phyloP scores from a whole-genome alignment of 2,888 invertebrate species.

The Campopleginae sp. region DNA sequence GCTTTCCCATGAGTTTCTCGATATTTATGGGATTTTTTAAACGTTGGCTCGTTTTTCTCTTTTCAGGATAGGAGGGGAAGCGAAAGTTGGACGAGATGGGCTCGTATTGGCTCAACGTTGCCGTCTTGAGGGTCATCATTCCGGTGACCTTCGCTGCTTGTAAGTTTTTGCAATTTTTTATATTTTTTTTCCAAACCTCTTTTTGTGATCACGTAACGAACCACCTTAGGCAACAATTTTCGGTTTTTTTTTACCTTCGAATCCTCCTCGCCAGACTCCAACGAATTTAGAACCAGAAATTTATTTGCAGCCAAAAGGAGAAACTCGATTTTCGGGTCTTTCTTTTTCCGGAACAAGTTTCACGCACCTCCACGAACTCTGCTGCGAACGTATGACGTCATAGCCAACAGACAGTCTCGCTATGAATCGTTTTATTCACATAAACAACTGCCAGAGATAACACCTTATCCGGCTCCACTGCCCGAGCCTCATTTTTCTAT shows the following conservation, averaged over 20 bases:
- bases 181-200: background rate
- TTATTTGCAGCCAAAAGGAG: background rate
- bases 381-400: constrained; percentile 41
- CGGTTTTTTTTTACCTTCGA: background rate
- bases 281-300: background rate
- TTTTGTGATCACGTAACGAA: no score
- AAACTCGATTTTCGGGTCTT: constrained; percentile 47
- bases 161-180: constrained; percentile 80
- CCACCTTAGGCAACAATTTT: no score
- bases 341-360: constrained; percentile 13
- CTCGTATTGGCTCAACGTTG: constrained; percentile 84
- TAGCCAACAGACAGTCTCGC: background rate
- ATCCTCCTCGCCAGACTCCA: background rate
- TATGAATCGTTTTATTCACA: background rate
- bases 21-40: background rate
- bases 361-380: background rate
- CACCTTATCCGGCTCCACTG: background rate
- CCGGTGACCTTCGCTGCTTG: constrained; percentile 85
- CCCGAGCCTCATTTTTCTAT: background rate
- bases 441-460: background rate
- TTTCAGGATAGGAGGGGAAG: constrained; percentile 74
- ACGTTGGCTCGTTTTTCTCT: background rate
- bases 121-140: constrained; percentile 85
- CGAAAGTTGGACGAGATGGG: constrained; percentile 81
- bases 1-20: background rate